Conservation (phyloP, 2,888 invertebrate species). For the Chalcis sispes region DNA sequence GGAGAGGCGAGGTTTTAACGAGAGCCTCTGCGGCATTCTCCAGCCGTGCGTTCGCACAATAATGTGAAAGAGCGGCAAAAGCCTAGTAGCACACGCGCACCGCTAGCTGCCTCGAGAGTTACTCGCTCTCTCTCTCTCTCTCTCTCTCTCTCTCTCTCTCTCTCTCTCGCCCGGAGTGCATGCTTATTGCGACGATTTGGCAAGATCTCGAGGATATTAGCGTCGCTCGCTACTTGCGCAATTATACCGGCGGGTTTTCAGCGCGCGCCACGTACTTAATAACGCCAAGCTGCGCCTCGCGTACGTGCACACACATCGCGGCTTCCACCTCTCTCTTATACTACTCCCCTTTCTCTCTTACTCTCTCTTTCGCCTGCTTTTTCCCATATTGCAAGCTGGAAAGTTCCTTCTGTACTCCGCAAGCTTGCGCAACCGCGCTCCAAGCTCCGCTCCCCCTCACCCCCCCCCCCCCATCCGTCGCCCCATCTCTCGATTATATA, state of each 20-base stretch:
- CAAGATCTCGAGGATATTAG: conserved; percentile 67
- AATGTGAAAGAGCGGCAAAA: conserved; percentile 36
- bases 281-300: conserved; percentile 16
- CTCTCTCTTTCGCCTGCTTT: no score
- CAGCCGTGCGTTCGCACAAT: not conserved
- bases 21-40: conserved; percentile 25
- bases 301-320: not conserved
- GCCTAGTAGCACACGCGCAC: conserved; percentile 3
- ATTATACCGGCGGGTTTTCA: conserved; percentile 58
- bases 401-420: not conserved
- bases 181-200: conserved; percentile 69
- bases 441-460: no score
- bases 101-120: not conserved
- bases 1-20: not conserved
- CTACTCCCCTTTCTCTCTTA: no score
- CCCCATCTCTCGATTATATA: no score
- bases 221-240: conserved; percentile 58
- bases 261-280: conserved; percentile 50
- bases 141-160: no score
- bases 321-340: not conserved
- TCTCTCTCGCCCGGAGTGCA: no score
- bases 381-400: no score
- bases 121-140: no score
- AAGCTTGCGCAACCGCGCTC: not conserved
- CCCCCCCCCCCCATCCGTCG: no score